A percentile compares a stretch with the other conserved stretches of the same genome.
Conservation (phyloP, 1,140 invertebrate genomes). For the Aphaenogaster ashmeadi region DNA sequence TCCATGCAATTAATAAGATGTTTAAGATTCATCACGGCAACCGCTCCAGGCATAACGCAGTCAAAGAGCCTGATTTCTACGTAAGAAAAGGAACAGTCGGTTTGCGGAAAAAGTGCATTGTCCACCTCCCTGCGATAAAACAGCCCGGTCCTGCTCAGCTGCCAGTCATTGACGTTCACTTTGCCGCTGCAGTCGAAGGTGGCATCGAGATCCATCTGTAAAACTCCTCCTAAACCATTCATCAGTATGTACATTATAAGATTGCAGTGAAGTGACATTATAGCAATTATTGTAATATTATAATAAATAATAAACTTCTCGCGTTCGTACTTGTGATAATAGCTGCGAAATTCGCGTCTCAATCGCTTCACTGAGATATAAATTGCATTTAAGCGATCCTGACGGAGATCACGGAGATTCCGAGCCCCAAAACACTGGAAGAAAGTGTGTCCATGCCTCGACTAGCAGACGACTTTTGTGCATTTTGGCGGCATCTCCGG, state of each 20-base stretch:
- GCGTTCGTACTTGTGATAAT: neutral
- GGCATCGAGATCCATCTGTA: slow-evolving; percentile 72
- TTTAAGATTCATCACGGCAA: slow-evolving; percentile 78
- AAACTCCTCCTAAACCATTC: neutral
- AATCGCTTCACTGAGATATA: neutral
- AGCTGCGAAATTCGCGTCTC: neutral
- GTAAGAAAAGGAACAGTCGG: slow-evolving; percentile 36
- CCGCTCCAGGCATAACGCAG: slow-evolving; percentile 73
- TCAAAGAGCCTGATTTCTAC: slow-evolving; percentile 77
- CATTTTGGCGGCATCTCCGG: slow-evolving; percentile 46
- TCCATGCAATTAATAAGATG: slow-evolving; percentile 81
- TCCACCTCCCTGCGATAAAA: slow-evolving; percentile 76
- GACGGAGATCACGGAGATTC: too few relatives aligned
- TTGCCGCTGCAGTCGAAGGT: slow-evolving; percentile 81
- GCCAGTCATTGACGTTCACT: slow-evolving; percentile 81
- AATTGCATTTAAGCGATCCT: slow-evolving; percentile 3
- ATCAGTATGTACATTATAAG: neutral
- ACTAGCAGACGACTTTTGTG: slow-evolving; percentile 7
- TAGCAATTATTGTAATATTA: neutral
- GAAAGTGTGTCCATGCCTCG: neutral
- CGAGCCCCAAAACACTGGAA: neutral
- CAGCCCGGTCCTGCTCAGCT: slow-evolving; percentile 73
- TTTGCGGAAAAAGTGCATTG: slow-evolving; percentile 69
- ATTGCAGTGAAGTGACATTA: neutral
- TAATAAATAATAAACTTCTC: slow-evolving; percentile 3